Percentiles rank a stretch among this genome's conserved stretches.
Conservation (phyloP, 2,113 vertebrate species). For the Nycticebus coucang region DNA sequence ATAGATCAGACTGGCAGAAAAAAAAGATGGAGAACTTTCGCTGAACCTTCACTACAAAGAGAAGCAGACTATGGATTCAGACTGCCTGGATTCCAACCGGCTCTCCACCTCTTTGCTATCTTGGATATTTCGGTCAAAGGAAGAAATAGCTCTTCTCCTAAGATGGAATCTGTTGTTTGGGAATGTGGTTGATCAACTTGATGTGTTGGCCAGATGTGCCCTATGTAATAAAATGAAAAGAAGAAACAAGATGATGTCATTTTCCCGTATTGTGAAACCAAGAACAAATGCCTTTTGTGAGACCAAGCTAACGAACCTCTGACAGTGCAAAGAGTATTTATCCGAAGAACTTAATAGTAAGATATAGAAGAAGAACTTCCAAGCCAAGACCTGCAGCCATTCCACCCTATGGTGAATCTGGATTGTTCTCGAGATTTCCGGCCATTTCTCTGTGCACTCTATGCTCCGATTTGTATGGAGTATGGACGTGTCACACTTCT, state of each 20-base stretch:
- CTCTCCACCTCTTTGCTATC: not conserved
- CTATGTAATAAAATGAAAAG: slow-evolving; percentile 51
- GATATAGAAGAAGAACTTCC: slow-evolving; percentile 8
- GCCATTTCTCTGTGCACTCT: slow-evolving; percentile 95
- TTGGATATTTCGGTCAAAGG: slow-evolving; percentile 60
- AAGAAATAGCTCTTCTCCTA: slow-evolving; percentile 66
- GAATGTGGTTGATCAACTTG: slow-evolving; percentile 84
- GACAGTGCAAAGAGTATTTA: not conserved
- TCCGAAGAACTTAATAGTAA: slow-evolving; percentile 70
- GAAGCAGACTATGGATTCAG: not conserved
- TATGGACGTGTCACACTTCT: slow-evolving; percentile 95
- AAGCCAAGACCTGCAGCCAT: slow-evolving; percentile 87
- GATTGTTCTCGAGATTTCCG: slow-evolving; percentile 95
- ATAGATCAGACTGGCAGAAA: not conserved
- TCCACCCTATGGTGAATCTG: slow-evolving; percentile 98
- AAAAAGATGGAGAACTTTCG: not conserved
- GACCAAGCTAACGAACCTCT: slow-evolving; percentile 71
- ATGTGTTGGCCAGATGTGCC: slow-evolving; percentile 24
- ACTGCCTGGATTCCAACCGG: not conserved
- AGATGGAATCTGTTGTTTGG: slow-evolving; percentile 86
- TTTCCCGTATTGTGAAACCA: slow-evolving; percentile 68
- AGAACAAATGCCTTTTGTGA: slow-evolving; percentile 69
- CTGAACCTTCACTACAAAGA: not conserved
- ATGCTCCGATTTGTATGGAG: slow-evolving; percentile 94
- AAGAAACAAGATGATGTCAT: slow-evolving; percentile 72